These are phyloP conservation scores for Avahi laniger DNA, from an alignment of 2,797 vertebrate species.

Conservation along the genomic window DNA sequence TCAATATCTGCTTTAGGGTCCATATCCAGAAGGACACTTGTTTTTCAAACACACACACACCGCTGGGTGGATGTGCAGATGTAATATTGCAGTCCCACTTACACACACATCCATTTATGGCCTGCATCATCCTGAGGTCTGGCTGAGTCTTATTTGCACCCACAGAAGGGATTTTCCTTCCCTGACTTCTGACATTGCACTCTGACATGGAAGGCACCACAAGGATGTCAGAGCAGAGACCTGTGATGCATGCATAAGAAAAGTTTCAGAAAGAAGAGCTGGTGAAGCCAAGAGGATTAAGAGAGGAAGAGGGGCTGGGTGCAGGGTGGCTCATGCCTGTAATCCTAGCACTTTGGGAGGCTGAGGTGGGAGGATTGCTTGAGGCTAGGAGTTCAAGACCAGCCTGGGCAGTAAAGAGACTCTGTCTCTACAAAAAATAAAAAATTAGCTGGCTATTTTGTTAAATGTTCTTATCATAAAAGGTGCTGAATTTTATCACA, in stretches of 20 bases:
- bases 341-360: neutral
- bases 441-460: neutral
- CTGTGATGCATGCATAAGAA: neutral
- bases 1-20: neutral
- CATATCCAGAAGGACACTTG: neutral
- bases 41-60: neutral
- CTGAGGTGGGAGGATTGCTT: neutral
- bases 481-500: no score
- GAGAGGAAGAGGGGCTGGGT: neutral
- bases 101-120: fast-evolving
- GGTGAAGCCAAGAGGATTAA: neutral
- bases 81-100: neutral
- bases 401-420: neutral
- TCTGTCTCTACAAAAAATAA: neutral
- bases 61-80: fast-evolving
- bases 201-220: neutral
- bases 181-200: neutral
- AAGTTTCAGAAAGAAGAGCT: neutral
- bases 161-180: neutral
- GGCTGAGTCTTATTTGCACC: neutral
- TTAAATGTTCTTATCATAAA: no score
- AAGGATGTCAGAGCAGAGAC: neutral
- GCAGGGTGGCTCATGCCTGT: neutral
- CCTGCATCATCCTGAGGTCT: neutral
- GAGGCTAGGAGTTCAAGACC: neutral